Conservation (phyloP, 2,888 invertebrate species). For the Parasteatoda lunata region DNA sequence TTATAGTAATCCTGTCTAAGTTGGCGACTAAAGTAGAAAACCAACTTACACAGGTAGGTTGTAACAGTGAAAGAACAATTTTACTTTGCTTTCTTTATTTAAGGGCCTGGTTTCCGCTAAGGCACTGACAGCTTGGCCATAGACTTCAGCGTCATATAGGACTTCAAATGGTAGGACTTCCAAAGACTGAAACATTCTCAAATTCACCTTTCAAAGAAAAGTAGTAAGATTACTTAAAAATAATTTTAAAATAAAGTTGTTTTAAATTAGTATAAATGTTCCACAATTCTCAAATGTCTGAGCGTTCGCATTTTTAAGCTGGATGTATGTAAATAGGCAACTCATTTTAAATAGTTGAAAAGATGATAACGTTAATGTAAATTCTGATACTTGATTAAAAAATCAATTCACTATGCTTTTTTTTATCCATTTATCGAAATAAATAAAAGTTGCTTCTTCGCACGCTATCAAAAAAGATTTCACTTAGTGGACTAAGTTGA, state of each 20-base stretch:
- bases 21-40: too few relatives aligned
- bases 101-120: slow-evolving; percentile 53
- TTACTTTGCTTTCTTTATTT: slow-evolving; percentile 54
- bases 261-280: background rate
- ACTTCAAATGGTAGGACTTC: slow-evolving; percentile 58
- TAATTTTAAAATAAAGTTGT: background rate
- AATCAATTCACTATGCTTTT: too few relatives aligned
- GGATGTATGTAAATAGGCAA: too few relatives aligned
- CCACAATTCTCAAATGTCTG: background rate
- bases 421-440: too few relatives aligned
- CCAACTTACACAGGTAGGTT: too few relatives aligned
- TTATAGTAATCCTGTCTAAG: too few relatives aligned
- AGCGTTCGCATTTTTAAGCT: background rate
- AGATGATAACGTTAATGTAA: background rate
- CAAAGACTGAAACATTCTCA: slow-evolving; percentile 23
- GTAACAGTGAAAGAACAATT: background rate
- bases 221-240: background rate
- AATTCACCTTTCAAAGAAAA: slow-evolving; percentile 25
- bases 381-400: background rate
- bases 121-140: slow-evolving; percentile 38
- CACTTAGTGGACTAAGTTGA: too few relatives aligned
- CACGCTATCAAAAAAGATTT: too few relatives aligned
- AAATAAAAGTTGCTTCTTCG: too few relatives aligned
- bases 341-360: background rate
- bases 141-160: slow-evolving; percentile 51